Evolutionary conservation across 35 echinoderm and acorn worm species (phyloP), one percentile per base, ranked within the genome.

Genomic region (Lytechinus pictus): DNA sequence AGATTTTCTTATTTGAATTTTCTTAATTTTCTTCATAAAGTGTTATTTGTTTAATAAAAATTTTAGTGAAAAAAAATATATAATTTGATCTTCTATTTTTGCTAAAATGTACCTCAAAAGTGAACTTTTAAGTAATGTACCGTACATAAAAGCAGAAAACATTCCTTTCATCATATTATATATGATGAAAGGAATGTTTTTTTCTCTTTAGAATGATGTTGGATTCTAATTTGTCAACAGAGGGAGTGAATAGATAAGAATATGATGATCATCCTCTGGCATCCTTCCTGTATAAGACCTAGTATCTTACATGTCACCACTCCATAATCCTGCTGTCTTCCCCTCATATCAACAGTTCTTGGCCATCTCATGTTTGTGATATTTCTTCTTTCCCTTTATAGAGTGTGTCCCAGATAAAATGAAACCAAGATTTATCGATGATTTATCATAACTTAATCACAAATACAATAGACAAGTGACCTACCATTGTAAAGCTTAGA

Each of bases 271-370:
- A 79, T 16, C 14, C 66, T 24, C 19, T 24, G 19, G 19, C 66
- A n/a, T 79, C 66, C 66, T 79, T 79, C 66, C 66, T 79, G 66
- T 79, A 16, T 79, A 79, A 79, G 66, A n/a, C n/a, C 66, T 79
- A 79, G 66, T 16, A 5, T 79, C 19, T 79, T 79, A 24, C 8
- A 79, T 24, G n/a, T 79, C 66, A 79, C 66, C 66, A 79, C 66
- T 8, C 6, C 8, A 16, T 79, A 79, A 79, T 79, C 66, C 21
- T 58, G 56, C 56, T 58, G 5, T 58, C 56, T 58, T 58, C 56
- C 56, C 13, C 9, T 58, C 56, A 58, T 8, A 13, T 58, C 9
- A 58, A 58, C 56, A 58, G 9, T 58, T 58, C 56, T 58, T 58
- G 9, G 56, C 5, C 56, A 58, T 58, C 0, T 9, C 56, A 58